Base-by-base conservation (phyloP, 2,797 vertebrate genomes). In the Odontamblyopus lacepedii region DNA sequence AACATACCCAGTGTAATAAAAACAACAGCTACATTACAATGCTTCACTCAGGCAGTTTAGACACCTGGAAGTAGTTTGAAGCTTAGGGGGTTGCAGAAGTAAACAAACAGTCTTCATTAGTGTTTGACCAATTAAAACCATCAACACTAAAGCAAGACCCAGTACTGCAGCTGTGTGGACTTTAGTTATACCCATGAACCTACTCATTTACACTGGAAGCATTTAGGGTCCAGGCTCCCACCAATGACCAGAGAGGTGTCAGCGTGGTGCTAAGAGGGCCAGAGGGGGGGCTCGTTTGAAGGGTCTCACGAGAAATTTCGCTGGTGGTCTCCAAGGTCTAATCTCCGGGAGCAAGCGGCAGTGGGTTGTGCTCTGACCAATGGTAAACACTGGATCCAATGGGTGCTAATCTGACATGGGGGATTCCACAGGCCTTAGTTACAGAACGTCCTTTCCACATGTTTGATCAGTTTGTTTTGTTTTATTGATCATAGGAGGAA, bases 321-420 rank as follows among this genome's bases (percentile, higher is more conserved):
- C 64, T 76, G 83, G 78, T 81, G 78, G 80, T 81, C 84, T 85
- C 75, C 73, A 71, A 87, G 81, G 81, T 81, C 75, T 79, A 82
- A 88, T 84, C 76, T 85, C 81, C 81, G 80, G 30, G 0, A 23
- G 72, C 78, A 74, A 78, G 73, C 80, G 72, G 81, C 16, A 73
- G 82, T 73, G 74, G 82, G 80, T 78, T 73, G 75, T 85, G 77
- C 79, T 81, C 85, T 83, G 79, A 78, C 82, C 32, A 16, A 81
- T 77, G 79, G 84, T 85, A 89, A 89, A 92, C 83, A 89, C 85
- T 84, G 61, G 69, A 77, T 89, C 89, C 86, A 87, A 32, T 32
- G 69, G 80, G 89, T 72, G 80, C 76, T 9, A 80, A 82, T 78
- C 86, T 87, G 86, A 89, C 27, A 7, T 60, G 23, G 27, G 27